phyloP scores from a whole-genome alignment of 2,113 vertebrate species.

The Neotoma lepida region DNA sequence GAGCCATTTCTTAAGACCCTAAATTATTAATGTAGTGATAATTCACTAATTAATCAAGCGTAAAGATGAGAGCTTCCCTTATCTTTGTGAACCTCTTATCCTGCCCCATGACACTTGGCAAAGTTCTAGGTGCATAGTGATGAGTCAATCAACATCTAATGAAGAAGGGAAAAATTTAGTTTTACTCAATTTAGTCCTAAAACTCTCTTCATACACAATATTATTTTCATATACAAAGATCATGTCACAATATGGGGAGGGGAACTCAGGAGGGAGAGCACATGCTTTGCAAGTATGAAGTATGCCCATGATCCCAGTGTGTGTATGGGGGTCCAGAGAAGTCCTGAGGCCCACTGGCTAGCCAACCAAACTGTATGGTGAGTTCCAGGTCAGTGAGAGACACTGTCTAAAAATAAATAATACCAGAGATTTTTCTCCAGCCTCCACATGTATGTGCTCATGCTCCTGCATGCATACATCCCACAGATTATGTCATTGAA shows the following conservation, averaged over 20 bases:
- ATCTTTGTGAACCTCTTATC: not conserved
- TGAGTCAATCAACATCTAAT: not conserved
- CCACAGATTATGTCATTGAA: not conserved
- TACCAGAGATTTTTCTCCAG: not conserved
- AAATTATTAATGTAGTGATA: not conserved
- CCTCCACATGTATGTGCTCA: not conserved
- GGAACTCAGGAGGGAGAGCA: not conserved
- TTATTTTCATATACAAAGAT: constrained; percentile 13
- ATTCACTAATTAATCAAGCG: constrained; percentile 1
- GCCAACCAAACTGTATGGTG: not conserved
- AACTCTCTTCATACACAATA: not conserved
- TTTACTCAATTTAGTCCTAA: not conserved
- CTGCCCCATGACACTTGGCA: not conserved
- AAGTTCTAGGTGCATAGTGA: not conserved
- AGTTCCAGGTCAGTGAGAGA: not conserved
- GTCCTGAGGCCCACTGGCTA: not conserved
- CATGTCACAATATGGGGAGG: not conserved
- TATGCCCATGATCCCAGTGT: not conserved
- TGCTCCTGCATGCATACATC: not conserved
- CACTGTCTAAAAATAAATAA: not conserved
- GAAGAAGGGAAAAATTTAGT: constrained; percentile 27
- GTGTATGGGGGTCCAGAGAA: not conserved
- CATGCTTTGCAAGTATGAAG: not conserved
- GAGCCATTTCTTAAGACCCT: not conserved
- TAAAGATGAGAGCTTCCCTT: not conserved